Conservation (phyloP, 30 jellyfish, hydroid and myxozoan species). For the Chrysaora quinquecirrha region DNA sequence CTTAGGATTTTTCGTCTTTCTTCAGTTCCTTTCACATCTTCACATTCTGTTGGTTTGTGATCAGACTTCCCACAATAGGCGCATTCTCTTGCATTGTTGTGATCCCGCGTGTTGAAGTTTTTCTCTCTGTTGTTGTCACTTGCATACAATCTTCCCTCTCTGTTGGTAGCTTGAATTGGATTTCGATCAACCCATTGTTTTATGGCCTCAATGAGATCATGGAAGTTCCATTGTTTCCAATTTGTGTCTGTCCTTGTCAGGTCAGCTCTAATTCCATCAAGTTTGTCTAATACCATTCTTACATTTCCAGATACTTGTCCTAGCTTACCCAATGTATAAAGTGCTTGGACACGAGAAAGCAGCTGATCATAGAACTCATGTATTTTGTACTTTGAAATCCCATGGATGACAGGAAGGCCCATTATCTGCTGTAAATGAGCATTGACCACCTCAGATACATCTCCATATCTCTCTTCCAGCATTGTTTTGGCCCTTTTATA, state of each 20-base stretch:
- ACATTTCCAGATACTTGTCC: no score
- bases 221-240: background rate
- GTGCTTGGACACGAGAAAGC: no score
- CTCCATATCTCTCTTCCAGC: no score
- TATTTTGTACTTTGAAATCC: no score
- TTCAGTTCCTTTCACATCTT: background rate
- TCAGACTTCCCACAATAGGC: background rate
- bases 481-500: no score
- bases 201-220: conserved; percentile 36
- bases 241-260: background rate
- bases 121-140: conserved; percentile 36
- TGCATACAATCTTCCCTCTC: background rate
- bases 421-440: no score
- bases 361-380: no score
- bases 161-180: conserved; percentile 21
- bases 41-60: background rate
- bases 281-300: no score
- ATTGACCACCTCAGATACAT: no score
- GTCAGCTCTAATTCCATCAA: background rate
- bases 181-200: conserved; percentile 58
- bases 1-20: background rate
- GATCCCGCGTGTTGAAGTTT: conserved; percentile 23
- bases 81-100: background rate
- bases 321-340: no score
- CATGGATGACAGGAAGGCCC: no score